Evolutionary conservation across 2,113 vertebrate species (phyloP).

Genomic region (Bos indicus): DNA sequence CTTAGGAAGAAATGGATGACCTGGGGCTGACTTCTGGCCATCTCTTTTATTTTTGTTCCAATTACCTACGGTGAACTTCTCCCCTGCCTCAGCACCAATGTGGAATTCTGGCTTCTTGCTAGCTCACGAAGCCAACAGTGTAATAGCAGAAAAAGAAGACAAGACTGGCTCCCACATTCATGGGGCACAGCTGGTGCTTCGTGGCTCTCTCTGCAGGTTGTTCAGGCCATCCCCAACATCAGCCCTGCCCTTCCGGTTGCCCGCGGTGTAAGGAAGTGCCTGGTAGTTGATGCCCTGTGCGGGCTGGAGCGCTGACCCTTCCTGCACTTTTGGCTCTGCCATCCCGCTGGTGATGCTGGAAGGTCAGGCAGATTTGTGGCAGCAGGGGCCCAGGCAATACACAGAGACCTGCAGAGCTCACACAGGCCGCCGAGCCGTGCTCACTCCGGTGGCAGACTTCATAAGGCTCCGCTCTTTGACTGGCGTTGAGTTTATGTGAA

Average conservation of each 20-base stretch:
- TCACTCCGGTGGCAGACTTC: conserved; percentile 90
- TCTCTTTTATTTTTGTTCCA: background rate
- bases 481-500: conserved; percentile 99
- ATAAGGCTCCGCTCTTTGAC: conserved; percentile 96
- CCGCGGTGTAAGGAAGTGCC: background rate
- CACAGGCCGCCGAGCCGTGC: conserved; percentile 80
- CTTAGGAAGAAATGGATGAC: background rate
- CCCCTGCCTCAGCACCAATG: background rate
- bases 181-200: background rate
- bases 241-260: background rate
- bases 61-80: accelerated
- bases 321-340: background rate
- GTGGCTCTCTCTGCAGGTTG: background rate
- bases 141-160: background rate
- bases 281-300: background rate
- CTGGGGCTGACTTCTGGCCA: background rate
- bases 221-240: background rate
- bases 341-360: background rate
- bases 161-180: background rate
- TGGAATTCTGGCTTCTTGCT: background rate
- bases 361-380: background rate
- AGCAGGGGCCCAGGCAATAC: background rate
- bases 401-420: conserved; percentile 62
- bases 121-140: background rate
- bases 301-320: conserved; percentile 41